phyloP scores from a whole-genome alignment of 2,797 vertebrate genomes.

The Lepus townsendii region DNA sequence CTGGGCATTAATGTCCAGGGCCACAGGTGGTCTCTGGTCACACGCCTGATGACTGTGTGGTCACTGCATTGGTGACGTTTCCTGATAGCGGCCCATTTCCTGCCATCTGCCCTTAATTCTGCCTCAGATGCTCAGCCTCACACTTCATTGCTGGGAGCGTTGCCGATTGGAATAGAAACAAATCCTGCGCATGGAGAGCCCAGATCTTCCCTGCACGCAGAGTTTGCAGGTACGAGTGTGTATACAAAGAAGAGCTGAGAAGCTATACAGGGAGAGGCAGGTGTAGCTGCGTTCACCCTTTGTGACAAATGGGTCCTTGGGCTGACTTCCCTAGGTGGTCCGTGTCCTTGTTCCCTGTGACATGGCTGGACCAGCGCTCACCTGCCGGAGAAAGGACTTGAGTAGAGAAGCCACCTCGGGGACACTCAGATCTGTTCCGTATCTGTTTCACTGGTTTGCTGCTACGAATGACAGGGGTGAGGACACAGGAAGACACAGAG shows the following conservation, averaged over 20 bases:
- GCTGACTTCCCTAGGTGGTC: neutral
- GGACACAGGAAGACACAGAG: neutral
- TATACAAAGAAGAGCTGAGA: neutral
- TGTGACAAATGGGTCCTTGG: neutral
- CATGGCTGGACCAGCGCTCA: neutral
- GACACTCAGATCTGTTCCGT: neutral
- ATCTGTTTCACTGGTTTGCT: neutral
- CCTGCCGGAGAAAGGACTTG: neutral
- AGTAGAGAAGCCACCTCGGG: neutral
- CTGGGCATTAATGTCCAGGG: fast-evolving
- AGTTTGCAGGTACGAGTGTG: too few relatives aligned
- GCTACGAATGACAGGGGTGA: too few relatives aligned
- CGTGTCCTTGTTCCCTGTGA: too few relatives aligned
- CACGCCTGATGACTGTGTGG: too few relatives aligned
- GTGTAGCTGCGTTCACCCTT: neutral
- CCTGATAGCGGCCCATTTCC: neutral
- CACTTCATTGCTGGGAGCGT: neutral
- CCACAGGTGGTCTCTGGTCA: fast-evolving
- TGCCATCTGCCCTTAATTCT: neutral
- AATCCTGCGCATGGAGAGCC: neutral
- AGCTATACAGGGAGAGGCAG: neutral
- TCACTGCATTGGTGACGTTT: neutral
- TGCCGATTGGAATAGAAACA: neutral
- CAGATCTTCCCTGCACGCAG: too few relatives aligned
- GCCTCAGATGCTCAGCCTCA: neutral